A percentile compares a stretch with the other conserved stretches of the same genome.
phyloP scores from a whole-genome alignment of 92 coral and sea anemone species.

The Nematostella vectensis region DNA sequence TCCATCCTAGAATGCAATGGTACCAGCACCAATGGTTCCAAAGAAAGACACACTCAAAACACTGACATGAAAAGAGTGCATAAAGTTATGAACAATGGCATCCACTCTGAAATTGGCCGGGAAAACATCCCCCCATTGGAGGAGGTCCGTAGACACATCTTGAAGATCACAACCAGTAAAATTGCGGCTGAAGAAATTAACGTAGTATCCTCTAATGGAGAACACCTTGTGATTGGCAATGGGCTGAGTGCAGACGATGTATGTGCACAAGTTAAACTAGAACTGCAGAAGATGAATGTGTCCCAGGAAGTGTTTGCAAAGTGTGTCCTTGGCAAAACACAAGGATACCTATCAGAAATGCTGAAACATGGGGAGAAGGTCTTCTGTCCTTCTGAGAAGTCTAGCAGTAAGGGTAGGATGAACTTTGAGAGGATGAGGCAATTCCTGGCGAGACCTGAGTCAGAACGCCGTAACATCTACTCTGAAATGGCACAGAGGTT shows the following conservation, averaged over 20 bases:
- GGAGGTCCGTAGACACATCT: slow-evolving; percentile 59
- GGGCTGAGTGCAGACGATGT: slow-evolving; percentile 34
- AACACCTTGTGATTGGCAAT: slow-evolving; percentile 6
- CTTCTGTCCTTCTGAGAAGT: slow-evolving; percentile 59
- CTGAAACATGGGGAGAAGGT: slow-evolving; percentile 76
- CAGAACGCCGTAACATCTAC: slow-evolving; percentile 54
- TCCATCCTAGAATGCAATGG: slow-evolving; percentile 50
- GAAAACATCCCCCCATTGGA: slow-evolving; percentile 43
- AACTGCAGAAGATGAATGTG: slow-evolving; percentile 65
- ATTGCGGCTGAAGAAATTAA: slow-evolving; percentile 36
- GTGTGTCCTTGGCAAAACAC: slow-evolving; percentile 80
- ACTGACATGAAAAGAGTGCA: slow-evolving; percentile 50
- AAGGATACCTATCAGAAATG: slow-evolving; percentile 87
- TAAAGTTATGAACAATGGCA: slow-evolving; percentile 23
- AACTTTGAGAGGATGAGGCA: slow-evolving; percentile 79
- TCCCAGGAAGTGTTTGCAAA: slow-evolving; percentile 91
- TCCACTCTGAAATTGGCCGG: slow-evolving; percentile 18
- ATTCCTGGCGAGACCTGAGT: slow-evolving; percentile 60
- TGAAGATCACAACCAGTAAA: slow-evolving; percentile 48
- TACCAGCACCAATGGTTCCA: slow-evolving; percentile 37
- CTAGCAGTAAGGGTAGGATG: slow-evolving; percentile 65
- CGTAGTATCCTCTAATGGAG: slow-evolving; percentile 26
- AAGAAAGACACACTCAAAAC: slow-evolving; percentile 42
- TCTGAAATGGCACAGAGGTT: slow-evolving; percentile 55
- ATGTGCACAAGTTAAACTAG: slow-evolving; percentile 63